Percentiles rank a stretch among this genome's conserved stretches.
These are phyloP conservation scores for Tangara arthus DNA, from an alignment of 2,797 vertebrate genomes.

Conservation along the genomic window DNA sequence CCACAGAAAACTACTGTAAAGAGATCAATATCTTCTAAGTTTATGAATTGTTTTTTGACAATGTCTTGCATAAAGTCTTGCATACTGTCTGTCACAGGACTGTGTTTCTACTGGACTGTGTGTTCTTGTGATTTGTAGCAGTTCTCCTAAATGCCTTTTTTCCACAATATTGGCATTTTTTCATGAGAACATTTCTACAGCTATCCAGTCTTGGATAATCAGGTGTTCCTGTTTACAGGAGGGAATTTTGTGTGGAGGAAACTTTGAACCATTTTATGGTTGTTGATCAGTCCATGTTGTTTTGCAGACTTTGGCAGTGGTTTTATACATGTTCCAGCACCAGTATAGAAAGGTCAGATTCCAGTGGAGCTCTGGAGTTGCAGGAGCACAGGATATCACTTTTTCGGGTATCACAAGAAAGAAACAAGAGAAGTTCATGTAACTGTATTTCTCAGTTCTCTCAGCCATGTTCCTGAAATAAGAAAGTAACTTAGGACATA, in stretches of 20 bases:
- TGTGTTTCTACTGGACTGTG: not conserved
- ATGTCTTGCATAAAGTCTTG: not conserved
- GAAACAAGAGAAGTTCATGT: not conserved
- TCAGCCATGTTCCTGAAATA: not conserved
- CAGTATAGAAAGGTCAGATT: not conserved
- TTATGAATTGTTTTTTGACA: not conserved
- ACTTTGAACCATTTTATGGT: not conserved
- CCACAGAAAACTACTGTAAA: not conserved
- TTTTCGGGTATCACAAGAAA: not conserved
- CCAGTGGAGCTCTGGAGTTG: not conserved
- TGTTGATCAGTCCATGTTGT: not conserved
- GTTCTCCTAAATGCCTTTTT: not conserved
- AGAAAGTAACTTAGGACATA: not conserved
- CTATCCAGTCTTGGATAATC: not conserved
- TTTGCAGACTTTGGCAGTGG: not conserved
- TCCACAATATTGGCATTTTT: not conserved
- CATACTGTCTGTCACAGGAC: not conserved
- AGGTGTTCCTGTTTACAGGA: not conserved
- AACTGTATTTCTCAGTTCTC: not conserved
- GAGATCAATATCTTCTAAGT: not conserved
- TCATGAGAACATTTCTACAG: not conserved
- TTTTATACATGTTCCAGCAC: not conserved
- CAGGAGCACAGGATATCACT: not conserved
- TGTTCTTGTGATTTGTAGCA: not conserved
- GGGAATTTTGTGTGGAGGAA: not conserved